A percentile compares a stretch with the other conserved stretches of the same genome.
phyloP scores from a whole-genome alignment of 2,113 vertebrate species.

The Pluvialis apricaria region DNA sequence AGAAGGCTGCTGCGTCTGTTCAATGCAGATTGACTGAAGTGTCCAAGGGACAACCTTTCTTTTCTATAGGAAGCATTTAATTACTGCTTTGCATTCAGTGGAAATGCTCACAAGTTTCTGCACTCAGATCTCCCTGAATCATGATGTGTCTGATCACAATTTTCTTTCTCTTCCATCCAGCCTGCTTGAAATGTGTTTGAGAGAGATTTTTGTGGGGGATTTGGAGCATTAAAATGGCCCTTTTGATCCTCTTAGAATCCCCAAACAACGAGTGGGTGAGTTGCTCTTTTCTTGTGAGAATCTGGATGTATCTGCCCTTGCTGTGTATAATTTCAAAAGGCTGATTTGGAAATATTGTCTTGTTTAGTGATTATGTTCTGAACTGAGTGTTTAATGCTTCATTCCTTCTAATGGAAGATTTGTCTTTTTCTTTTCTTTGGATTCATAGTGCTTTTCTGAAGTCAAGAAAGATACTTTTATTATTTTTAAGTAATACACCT shows the following conservation, averaged over 20 bases:
- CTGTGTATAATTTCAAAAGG: not conserved
- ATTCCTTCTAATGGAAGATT: not conserved
- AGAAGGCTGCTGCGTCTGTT: conserved; percentile 32
- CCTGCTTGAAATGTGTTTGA: not conserved
- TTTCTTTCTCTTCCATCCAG: not conserved
- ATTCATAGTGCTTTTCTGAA: not conserved
- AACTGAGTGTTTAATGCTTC: not conserved
- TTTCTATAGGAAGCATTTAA: conserved; percentile 58
- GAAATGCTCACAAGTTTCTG: not conserved
- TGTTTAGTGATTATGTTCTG: not conserved
- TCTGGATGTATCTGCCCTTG: not conserved
- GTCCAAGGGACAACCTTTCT: conserved; percentile 52
- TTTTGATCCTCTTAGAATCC: conserved; percentile 15
- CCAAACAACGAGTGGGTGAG: not conserved
- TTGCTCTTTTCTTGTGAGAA: conserved; percentile 1
- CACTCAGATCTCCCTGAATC: not conserved
- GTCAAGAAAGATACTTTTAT: not conserved
- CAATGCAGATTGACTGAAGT: conserved; percentile 65
- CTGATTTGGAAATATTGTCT: not conserved
- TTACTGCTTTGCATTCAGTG: conserved; percentile 48
- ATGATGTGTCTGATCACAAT: not conserved
- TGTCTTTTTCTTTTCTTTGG: not conserved
- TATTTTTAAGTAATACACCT: not conserved
- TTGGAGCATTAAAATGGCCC: conserved; percentile 22
- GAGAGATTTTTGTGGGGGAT: not conserved